Base-by-base conservation (phyloP, 2,113 vertebrate species). In the Poeciliopsis prolifica region DNA sequence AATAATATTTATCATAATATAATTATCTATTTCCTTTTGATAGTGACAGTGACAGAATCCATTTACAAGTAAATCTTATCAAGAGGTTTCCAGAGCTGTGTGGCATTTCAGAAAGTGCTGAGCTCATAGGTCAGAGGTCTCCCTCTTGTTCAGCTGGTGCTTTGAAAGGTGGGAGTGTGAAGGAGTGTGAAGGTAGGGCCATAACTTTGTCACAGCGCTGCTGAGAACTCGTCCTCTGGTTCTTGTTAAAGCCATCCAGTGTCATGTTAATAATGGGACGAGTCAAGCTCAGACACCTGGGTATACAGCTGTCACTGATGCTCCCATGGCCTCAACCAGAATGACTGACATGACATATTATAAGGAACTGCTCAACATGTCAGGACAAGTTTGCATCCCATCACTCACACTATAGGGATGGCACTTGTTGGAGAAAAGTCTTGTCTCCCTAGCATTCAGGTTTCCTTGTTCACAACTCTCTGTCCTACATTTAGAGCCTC, bases 1-100 rank as follows among this genome's bases (percentile, higher is more conserved):
- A 78, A 91, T 77, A 71, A 86, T 89, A 77, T 69, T 75, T 72
- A 61, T 11, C 0, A 0, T 15, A 14, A 14, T 14, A 15, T 5
- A 42, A 42, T 42, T 42, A 42, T 42, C 40, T 42, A 42, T 14
- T 10, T 42, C 15, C 4, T 42, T 42, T 42, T 13, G 3, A 42
- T 37, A 30, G 31, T 85, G 82, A n/a, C 44, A 2, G 68, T 85
- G 81, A 90, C 90, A 89, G 88, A 91, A 91, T 91, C 74, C 87
- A 85, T 66, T 81, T 79, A 85, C 65, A 61, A 79, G 86, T 88
- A 75, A 72, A 75, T 35, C 6, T 37, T 65, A 86, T 80, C 13
- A 24, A 88, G 90, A 90, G 83, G 89, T 87, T 86, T 92, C 80
- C 2, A 5, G 75, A 87, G 74, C 72, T 51, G 35, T 30, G 86